phyloP scores from a whole-genome alignment of 2,797 vertebrate genomes.

The Chiloscyllium punctatum region DNA sequence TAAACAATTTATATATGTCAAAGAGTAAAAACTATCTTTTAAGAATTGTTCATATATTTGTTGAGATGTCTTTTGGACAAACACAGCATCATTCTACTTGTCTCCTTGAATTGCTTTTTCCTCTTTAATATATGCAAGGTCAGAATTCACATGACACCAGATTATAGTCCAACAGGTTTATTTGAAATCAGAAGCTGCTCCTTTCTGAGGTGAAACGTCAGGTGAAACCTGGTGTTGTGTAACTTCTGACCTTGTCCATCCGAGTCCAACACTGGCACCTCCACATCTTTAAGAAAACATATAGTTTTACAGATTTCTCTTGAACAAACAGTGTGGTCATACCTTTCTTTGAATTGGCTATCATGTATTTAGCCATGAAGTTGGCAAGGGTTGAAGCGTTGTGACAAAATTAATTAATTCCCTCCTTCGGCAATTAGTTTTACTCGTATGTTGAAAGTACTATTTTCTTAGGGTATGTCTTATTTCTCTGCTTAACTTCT shows the following conservation, averaged over 20 bases:
- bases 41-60: too few relatives aligned
- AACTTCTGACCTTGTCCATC: too few relatives aligned
- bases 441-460: neutral
- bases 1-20: too few relatives aligned
- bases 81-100: too few relatives aligned
- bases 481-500: neutral
- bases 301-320: neutral
- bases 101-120: neutral
- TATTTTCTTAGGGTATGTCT: neutral
- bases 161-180: too few relatives aligned
- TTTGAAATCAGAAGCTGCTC: too few relatives aligned
- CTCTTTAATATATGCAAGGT: neutral
- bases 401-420: neutral
- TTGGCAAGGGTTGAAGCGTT: neutral
- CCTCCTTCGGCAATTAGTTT: neutral
- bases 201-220: too few relatives aligned
- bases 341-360: neutral
- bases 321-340: neutral
- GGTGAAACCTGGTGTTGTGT: too few relatives aligned
- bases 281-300: neutral
- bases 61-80: too few relatives aligned
- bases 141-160: too few relatives aligned
- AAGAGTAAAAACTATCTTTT: too few relatives aligned
- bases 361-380: neutral
- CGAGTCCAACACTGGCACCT: too few relatives aligned